phyloP scores from a whole-genome alignment of 2,113 vertebrate genomes.

The Amblyornis subalaris region DNA sequence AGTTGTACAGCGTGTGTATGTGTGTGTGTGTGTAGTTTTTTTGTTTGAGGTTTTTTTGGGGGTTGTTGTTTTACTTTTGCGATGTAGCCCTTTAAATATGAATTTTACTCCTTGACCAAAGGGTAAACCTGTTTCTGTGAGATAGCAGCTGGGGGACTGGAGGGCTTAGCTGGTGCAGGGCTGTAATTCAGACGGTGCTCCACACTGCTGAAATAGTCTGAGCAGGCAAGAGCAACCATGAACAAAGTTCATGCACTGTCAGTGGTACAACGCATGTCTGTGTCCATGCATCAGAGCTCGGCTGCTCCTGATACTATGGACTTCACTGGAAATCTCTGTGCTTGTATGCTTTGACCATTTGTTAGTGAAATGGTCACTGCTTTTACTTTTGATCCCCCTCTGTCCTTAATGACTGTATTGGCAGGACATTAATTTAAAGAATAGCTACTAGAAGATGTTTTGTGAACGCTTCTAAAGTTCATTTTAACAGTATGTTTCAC shows the following conservation, averaged over 20 bases:
- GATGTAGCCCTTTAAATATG: neutral
- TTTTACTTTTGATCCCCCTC: neutral
- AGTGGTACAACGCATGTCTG: neutral
- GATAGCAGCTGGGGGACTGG: neutral
- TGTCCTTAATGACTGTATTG: neutral
- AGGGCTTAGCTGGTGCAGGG: fast-evolving
- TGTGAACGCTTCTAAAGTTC: neutral
- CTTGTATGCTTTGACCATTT: neutral
- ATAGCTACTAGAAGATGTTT: neutral
- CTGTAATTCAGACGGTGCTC: neutral
- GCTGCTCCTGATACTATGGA: neutral
- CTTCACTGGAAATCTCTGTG: neutral
- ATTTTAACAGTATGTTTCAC: neutral
- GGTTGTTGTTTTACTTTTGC: neutral
- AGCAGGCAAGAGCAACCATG: neutral
- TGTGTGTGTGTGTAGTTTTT: neutral
- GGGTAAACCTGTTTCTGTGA: neutral
- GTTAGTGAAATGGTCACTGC: neutral
- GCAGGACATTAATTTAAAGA: neutral
- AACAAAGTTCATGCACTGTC: fast-evolving
- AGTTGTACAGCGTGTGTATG: neutral
- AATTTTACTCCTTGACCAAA: neutral
- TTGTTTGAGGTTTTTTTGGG: neutral
- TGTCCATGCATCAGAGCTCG: neutral
- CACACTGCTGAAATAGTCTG: neutral